Percentiles rank a stretch among this genome's conserved stretches.
Evolutionary conservation across 2,797 vertebrate species (phyloP).

Genomic region (Dallia pectoralis): DNA sequence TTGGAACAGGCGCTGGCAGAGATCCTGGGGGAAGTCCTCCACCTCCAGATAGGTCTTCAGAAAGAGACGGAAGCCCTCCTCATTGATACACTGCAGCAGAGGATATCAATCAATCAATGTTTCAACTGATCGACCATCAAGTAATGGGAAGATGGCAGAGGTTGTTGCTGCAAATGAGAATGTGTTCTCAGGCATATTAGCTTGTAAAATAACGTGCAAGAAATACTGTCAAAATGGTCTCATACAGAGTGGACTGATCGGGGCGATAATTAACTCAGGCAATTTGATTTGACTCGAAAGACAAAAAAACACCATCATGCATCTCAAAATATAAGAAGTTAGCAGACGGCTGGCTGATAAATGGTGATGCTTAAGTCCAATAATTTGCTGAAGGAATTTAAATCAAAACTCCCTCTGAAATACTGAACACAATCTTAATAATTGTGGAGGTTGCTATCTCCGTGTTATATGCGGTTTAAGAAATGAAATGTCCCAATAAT

Average conservation of each 20-base stretch:
- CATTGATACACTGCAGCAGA: slow-evolving; percentile 78
- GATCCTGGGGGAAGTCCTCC: slow-evolving; percentile 78
- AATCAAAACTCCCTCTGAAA: slow-evolving; percentile 47
- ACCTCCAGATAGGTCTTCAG: slow-evolving; percentile 87
- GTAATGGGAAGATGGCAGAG: background rate
- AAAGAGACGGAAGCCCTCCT: slow-evolving; percentile 86
- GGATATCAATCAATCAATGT: background rate
- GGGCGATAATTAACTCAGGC: background rate
- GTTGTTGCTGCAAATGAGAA: background rate
- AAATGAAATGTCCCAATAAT: slow-evolving; percentile 59
- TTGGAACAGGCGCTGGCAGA: slow-evolving; percentile 84
- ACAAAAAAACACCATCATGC: background rate
- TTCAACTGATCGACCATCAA: background rate
- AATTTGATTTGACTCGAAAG: too few relatives aligned
- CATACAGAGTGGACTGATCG: background rate
- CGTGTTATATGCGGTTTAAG: slow-evolving; percentile 46
- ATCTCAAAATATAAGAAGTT: background rate
- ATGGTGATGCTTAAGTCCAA: slow-evolving; percentile 17
- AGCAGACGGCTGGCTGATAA: background rate
- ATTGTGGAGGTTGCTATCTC: slow-evolving; percentile 55
- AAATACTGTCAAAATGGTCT: background rate
- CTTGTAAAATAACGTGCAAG: too few relatives aligned
- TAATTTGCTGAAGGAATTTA: slow-evolving; percentile 41
- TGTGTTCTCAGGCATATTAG: too few relatives aligned
- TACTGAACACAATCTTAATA: slow-evolving; percentile 72